Conservation (phyloP, 2,888 invertebrate species). For the Oithona nana region DNA sequence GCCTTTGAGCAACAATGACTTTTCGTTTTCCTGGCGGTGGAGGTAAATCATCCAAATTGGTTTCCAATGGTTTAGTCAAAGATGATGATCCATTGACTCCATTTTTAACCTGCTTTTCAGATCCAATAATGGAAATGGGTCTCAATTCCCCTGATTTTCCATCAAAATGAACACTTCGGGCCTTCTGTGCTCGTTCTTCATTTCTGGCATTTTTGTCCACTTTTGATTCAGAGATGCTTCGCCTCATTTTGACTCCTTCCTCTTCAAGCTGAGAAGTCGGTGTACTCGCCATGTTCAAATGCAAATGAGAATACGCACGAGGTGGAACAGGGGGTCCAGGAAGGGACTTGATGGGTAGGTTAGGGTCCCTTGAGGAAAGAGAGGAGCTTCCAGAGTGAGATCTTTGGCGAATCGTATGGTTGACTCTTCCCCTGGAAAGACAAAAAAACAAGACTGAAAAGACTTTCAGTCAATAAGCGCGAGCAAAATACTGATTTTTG, state of each 20-base stretch:
- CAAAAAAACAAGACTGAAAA: no score
- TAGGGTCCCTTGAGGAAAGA: background rate
- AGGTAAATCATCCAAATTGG: background rate
- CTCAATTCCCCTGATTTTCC: background rate
- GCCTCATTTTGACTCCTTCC: background rate
- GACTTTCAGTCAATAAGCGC: no score
- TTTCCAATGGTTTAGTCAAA: no score
- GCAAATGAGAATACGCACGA: background rate
- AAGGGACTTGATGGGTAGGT: background rate
- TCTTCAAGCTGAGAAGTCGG: background rate
- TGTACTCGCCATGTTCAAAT: background rate
- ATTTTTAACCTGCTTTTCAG: background rate
- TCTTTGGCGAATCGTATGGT: background rate
- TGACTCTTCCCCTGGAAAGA: background rate
- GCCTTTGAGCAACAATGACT: background rate
- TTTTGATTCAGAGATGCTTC: background rate
- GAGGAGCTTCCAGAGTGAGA: background rate
- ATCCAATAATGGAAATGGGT: constrained; percentile 2
- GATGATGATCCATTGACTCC: background rate
- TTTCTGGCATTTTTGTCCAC: background rate
- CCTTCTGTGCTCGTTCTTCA: background rate
- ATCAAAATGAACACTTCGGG: constrained; percentile 3
- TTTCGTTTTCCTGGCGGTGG: background rate
- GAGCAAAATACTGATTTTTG: no score
- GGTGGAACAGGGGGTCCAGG: background rate